Percentiles rank a stretch among this genome's conserved stretches.
These are phyloP conservation scores for Aporophyla nigra DNA, from an alignment of 2,888 invertebrate genomes.

Conservation along the genomic window DNA sequence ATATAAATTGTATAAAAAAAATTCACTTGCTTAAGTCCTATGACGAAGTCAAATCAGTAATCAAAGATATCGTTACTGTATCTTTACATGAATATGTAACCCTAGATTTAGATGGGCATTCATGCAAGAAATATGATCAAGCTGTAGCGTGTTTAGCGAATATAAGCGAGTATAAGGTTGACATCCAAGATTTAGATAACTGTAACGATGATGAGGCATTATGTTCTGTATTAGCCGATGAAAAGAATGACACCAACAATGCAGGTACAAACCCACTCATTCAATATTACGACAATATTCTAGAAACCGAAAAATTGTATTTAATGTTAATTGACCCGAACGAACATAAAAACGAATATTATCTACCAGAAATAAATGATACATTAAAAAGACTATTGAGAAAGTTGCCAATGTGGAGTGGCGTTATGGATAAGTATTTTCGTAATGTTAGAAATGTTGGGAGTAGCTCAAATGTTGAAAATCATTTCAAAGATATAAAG, in stretches of 20 bases:
- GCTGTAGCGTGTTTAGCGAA: slow-evolving; percentile 26
- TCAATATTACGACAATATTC: slow-evolving; percentile 35
- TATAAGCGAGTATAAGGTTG: slow-evolving; percentile 30
- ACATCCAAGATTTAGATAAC: slow-evolving; percentile 27
- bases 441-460: too few relatives aligned
- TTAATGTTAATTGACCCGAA: slow-evolving; percentile 32
- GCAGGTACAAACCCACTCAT: slow-evolving; percentile 37
- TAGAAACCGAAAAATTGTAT: slow-evolving; percentile 44
- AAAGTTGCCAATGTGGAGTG: too few relatives aligned
- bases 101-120: slow-evolving; percentile 25
- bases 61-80: slow-evolving; percentile 44
- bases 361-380: too few relatives aligned
- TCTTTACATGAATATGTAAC: slow-evolving; percentile 41
- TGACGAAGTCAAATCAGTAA: slow-evolving; percentile 43
- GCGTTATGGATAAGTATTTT: too few relatives aligned
- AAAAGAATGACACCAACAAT: slow-evolving; percentile 39
- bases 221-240: slow-evolving; percentile 34
- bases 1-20: slow-evolving; percentile 46
- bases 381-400: too few relatives aligned
- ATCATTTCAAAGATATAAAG: too few relatives aligned
- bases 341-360: too few relatives aligned
- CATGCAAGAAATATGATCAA: slow-evolving; percentile 31
- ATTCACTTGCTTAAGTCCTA: slow-evolving; percentile 37
- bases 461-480: too few relatives aligned
- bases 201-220: slow-evolving; percentile 31